These are phyloP conservation scores for Lepidotrigona ventralis DNA, from an alignment of 1,140 invertebrate genomes.

Conservation along the genomic window DNA sequence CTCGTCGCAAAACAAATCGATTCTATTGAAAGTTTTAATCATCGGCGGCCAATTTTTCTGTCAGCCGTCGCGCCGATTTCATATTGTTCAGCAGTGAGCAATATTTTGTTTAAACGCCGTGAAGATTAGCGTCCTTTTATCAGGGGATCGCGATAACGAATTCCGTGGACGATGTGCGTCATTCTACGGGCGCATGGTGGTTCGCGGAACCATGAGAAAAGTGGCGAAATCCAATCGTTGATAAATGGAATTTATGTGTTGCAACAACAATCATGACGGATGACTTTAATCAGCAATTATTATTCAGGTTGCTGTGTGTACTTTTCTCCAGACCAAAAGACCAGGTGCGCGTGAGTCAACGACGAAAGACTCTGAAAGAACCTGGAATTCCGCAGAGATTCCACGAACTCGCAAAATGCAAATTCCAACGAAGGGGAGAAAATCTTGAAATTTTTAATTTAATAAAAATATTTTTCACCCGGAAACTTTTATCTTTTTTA, in stretches of 20 bases:
- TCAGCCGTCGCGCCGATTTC: not conserved
- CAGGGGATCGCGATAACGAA: constrained; percentile 23
- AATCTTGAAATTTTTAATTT: no score
- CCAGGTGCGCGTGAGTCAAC: not conserved
- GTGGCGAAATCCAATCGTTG: not conserved
- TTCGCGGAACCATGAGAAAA: not conserved
- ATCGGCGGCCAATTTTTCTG: not conserved
- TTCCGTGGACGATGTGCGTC: constrained; percentile 14
- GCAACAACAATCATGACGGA: not conserved
- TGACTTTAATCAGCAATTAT: not conserved
- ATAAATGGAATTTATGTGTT: not conserved
- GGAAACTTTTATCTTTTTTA: no score
- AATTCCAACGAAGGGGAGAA: no score
- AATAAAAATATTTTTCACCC: no score
- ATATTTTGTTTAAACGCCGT: not conserved
- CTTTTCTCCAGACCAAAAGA: not conserved
- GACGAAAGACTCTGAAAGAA: no score
- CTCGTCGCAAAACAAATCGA: not conserved
- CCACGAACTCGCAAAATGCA: fast-evolving
- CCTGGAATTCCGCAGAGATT: not conserved
- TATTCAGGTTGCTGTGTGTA: not conserved
- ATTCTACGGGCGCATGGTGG: not conserved
- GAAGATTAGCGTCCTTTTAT: constrained; percentile 5
- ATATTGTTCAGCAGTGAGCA: no score
- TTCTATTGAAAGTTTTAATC: not conserved